phyloP scores from a whole-genome alignment of 2,888 invertebrate genomes.

The Tinea semifulvella region DNA sequence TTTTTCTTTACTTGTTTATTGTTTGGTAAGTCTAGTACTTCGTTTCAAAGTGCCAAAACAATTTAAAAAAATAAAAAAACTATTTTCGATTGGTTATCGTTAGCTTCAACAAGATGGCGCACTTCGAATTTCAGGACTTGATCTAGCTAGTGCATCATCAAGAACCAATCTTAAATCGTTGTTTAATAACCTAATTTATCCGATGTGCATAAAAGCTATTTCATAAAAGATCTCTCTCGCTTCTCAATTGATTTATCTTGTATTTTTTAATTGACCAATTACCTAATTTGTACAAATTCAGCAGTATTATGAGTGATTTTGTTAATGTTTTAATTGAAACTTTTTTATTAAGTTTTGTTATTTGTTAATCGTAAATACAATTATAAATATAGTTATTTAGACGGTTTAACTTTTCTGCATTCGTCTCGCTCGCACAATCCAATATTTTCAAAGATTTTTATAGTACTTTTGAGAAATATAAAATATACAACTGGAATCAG shows the following conservation, averaged over 20 bases:
- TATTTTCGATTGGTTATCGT: too few species aligned
- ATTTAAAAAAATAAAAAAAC: not conserved
- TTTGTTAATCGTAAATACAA: slow-evolving; percentile 50
- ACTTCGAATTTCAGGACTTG: too few species aligned
- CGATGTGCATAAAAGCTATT: too few species aligned
- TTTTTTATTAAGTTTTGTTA: slow-evolving; percentile 64
- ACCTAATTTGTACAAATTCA: slow-evolving; percentile 64
- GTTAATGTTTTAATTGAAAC: slow-evolving; percentile 60
- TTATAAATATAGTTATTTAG: slow-evolving; percentile 34
- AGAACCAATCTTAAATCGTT: too few species aligned
- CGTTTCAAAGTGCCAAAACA: not conserved
- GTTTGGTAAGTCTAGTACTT: not conserved
- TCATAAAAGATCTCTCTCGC: slow-evolving; percentile 6
- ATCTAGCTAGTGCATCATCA: too few species aligned
- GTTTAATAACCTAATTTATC: too few species aligned
- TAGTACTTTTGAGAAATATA: too few species aligned
- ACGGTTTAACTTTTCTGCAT: too few species aligned
- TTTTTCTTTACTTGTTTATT: not conserved
- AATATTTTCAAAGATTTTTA: too few species aligned
- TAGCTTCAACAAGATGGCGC: too few species aligned
- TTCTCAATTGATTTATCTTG: not conserved
- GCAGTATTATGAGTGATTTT: slow-evolving; percentile 67
- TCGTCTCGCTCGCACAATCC: too few species aligned
- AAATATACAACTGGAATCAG: too few species aligned
- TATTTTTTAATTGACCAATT: slow-evolving; percentile 34